Base-by-base conservation (phyloP, 2,797 vertebrate species). In the Gymnothorax reevesii region DNA sequence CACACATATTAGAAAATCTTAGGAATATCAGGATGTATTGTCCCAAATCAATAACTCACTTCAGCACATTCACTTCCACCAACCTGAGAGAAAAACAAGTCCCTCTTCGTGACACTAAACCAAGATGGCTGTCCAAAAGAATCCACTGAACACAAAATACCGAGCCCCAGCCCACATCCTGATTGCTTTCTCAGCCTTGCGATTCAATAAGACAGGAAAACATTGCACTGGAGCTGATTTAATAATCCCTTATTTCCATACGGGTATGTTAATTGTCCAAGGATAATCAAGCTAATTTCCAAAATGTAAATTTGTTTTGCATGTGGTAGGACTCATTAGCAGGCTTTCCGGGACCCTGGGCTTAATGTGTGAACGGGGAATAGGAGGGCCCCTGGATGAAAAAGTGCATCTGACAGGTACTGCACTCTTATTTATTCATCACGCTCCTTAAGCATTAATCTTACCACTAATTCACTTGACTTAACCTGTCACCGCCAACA, bases 251-350 rank as follows among this genome's bases (percentile, higher is more conserved):
- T 60, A 84, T 95, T 95, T 95, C 93, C 94, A 95, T 95, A 95
- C 88, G 87, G 92, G 93, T 94, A 95, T 95, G 94, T 93, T 94
- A 95, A 95, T 95, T 92, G 92, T 87, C 87, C 87, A 91, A 93
- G 95, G 95, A 95, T 94, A 94, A 96, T 95, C 94, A 94, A 94
- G 92, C 92, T 93, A 93, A 95, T 95, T 95, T 93, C 92, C 91
- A 94, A 94, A 90, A 95, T 95, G 94, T 94, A 94, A 95, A 96
- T 95, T 92, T 87, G 87, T 94, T 92, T 90, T 87, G 83, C 75
- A 64, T 57, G 55, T 73, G 90, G 91, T 91, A 90, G 89, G 94
- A 92, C 94, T 95, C 93, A 95, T 95, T 95, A 95, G 94, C 83
- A 9, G 62, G 83, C 62, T 57, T 92, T 94, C 93, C 91, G 90